Conservation (phyloP, 2,888 invertebrate genomes). For the Ormia ochracea region DNA sequence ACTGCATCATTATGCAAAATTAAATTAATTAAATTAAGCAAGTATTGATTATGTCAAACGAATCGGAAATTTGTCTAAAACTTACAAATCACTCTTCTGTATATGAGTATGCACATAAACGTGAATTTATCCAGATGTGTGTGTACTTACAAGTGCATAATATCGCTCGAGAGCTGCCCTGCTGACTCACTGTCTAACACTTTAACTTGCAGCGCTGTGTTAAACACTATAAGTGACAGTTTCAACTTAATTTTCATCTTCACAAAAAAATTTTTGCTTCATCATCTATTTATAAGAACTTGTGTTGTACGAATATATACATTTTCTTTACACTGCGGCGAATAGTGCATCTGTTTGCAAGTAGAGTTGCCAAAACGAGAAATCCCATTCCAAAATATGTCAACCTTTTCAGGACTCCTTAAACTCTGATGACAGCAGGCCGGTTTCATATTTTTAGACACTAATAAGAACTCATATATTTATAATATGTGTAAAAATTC, state of each 20-base stretch:
- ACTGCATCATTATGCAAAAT: too few relatives aligned
- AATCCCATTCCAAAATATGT: neutral
- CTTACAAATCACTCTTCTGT: too few relatives aligned
- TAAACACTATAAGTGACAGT: neutral
- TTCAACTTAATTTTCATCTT: neutral
- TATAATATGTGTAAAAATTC: too few relatives aligned
- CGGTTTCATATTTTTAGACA: too few relatives aligned
- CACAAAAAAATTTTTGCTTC: neutral
- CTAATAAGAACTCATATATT: too few relatives aligned
- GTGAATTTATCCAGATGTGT: too few relatives aligned
- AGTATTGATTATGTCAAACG: too few relatives aligned
- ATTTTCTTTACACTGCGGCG: conserved; percentile 6
- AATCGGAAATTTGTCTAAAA: too few relatives aligned
- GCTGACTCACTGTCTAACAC: conserved; percentile 56
- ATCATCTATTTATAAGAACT: neutral
- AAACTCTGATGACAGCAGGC: too few relatives aligned
- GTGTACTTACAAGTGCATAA: neutral
- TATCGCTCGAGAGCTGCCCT: neutral
- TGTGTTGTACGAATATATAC: neutral
- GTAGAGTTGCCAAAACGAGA: neutral
- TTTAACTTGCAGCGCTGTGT: neutral
- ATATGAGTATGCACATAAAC: too few relatives aligned
- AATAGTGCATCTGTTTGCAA: conserved; percentile 23
- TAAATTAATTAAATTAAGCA: too few relatives aligned
- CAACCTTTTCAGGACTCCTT: neutral